These are phyloP conservation scores for Cherax quadricarinatus DNA, from an alignment of 1,140 invertebrate genomes.

Conservation along the genomic window DNA sequence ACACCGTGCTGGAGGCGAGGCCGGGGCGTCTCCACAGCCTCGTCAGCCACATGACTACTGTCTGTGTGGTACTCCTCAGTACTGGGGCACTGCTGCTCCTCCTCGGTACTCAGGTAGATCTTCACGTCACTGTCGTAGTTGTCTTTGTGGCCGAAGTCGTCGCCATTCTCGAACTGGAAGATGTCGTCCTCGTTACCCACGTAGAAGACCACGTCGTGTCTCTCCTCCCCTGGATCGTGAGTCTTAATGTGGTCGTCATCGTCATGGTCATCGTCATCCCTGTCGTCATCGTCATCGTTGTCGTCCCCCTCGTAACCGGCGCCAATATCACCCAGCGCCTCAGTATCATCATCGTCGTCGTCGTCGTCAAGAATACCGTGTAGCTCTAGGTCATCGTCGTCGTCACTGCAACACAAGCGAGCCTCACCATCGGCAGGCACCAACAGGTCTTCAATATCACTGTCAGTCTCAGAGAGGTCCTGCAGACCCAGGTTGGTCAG, in stretches of 20 bases:
- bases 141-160: conserved; percentile 23
- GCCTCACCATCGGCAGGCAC: background rate
- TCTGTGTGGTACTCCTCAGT: background rate
- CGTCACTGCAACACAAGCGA: background rate
- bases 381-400: background rate
- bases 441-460: conserved; percentile 18
- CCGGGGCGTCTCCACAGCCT: too few species aligned
- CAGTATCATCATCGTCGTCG: background rate
- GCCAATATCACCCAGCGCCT: background rate
- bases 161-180: background rate
- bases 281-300: background rate
- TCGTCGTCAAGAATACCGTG: background rate
- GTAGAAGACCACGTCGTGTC: conserved; percentile 10
- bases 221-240: background rate
- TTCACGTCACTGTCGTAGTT: conserved; percentile 24
- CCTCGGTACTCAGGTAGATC: background rate
- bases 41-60: background rate
- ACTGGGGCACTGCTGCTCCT: background rate
- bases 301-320: background rate
- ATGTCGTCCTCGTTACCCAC: conserved; percentile 30
- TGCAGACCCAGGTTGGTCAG: conserved; percentile 1
- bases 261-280: background rate
- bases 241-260: background rate
- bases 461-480: conserved; percentile 1
- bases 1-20: background rate